Percentiles rank a stretch among this genome's conserved stretches.
Conservation (phyloP, 2,888 invertebrate species). For the Xanthostigma xanthostigma region DNA sequence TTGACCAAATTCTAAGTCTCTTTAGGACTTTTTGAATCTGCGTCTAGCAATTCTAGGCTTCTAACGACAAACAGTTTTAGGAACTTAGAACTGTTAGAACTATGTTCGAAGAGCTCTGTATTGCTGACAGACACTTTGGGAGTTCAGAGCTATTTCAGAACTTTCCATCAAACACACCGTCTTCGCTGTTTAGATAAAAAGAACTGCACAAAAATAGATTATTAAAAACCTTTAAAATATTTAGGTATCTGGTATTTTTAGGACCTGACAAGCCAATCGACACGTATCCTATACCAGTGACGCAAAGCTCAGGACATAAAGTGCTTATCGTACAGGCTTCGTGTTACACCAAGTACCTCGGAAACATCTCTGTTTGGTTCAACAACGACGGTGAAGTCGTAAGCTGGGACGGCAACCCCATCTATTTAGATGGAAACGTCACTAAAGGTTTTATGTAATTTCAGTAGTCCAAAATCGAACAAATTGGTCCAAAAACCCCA, state of each 20-base stretch:
- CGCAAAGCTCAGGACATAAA: conserved; percentile 34
- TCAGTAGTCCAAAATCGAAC: background rate
- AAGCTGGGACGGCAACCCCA: conserved; percentile 56
- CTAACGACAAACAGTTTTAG: too few relatives aligned
- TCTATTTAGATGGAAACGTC: conserved; percentile 46
- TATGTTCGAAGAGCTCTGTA: too few relatives aligned
- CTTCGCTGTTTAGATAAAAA: background rate
- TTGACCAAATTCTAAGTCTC: too few relatives aligned
- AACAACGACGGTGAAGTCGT: conserved; percentile 48
- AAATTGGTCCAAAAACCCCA: background rate
- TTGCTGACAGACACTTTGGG: too few relatives aligned
- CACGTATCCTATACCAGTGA: conserved; percentile 56
- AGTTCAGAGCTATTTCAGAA: too few relatives aligned
- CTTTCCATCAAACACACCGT: too few relatives aligned
- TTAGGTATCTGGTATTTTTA: background rate
- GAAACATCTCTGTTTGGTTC: conserved; percentile 56
- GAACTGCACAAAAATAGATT: background rate
- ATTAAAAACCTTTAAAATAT: background rate
- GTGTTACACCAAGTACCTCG: conserved; percentile 61
- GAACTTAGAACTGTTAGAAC: too few relatives aligned
- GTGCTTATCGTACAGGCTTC: conserved; percentile 58
- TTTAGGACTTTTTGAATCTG: too few relatives aligned
- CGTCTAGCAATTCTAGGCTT: too few relatives aligned
- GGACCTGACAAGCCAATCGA: conserved; percentile 41
- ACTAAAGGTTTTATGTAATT: conserved; percentile 37